These are phyloP conservation scores for Trichoplusia ni DNA, from an alignment of 1,140 invertebrate species.

Conservation along the genomic window DNA sequence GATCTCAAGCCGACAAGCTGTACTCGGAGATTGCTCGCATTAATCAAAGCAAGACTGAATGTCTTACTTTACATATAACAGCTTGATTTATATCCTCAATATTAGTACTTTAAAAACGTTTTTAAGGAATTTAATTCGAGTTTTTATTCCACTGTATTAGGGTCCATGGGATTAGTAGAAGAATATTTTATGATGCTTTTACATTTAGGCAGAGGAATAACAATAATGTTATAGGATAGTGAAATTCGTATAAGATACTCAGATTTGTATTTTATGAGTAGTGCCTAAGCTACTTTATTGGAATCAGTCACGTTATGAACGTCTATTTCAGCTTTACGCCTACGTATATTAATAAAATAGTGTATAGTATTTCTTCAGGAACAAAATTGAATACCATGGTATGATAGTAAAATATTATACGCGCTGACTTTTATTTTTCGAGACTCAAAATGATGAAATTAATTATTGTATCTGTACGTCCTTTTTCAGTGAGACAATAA, in stretches of 20 bases:
- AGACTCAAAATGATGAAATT: too few relatives aligned
- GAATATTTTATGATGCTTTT: slow-evolving; percentile 4
- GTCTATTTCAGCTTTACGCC: neutral
- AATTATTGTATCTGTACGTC: too few relatives aligned
- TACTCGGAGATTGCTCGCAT: slow-evolving; percentile 13
- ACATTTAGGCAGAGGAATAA: slow-evolving; percentile 9
- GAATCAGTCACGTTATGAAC: neutral
- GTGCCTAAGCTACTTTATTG: slow-evolving; percentile 17
- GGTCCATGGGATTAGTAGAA: neutral
- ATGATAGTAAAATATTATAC: too few relatives aligned
- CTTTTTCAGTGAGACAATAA: too few relatives aligned
- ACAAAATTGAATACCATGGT: too few relatives aligned
- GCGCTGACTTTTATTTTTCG: too few relatives aligned
- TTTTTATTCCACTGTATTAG: neutral
- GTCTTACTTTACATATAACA: slow-evolving; percentile 7
- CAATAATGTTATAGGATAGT: slow-evolving; percentile 2
- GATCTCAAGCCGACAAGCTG: neutral
- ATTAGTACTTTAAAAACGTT: slow-evolving; percentile 27
- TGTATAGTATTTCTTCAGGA: too few relatives aligned
- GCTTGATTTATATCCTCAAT: slow-evolving; percentile 15
- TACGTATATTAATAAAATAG: neutral
- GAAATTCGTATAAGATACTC: neutral
- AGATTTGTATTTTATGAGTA: neutral
- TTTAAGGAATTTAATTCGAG: slow-evolving; percentile 6
- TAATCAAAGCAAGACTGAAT: slow-evolving; percentile 22